A percentile compares a stretch with the other conserved stretches of the same genome.
Conservation (phyloP, 2,888 invertebrate genomes). For the Monopis laevigella region DNA sequence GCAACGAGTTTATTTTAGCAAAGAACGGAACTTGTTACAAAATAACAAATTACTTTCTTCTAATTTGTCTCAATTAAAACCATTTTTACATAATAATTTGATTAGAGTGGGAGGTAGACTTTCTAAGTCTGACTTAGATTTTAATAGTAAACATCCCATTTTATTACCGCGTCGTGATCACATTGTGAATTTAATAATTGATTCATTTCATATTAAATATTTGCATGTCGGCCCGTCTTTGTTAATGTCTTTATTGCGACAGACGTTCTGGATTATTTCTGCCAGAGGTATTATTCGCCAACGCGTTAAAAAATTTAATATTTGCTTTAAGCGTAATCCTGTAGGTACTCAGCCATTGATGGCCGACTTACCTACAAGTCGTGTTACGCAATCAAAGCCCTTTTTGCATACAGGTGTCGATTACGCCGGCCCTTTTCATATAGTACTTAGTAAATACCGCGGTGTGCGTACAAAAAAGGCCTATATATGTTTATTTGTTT, state of each 20-base stretch:
- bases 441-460: neutral
- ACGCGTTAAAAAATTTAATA: neutral
- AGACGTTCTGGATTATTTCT: neutral
- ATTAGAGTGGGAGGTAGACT: neutral
- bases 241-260: neutral
- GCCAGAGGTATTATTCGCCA: neutral
- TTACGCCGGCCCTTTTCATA: neutral
- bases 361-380: neutral
- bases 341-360: neutral
- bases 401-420: neutral
- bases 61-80: no score
- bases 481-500: neutral
- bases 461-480: neutral
- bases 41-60: no score
- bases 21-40: no score
- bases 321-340: neutral
- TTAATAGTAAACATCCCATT: neutral
- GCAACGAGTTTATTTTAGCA: no score
- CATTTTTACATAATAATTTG: no score
- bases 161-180: neutral
- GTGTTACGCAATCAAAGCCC: neutral
- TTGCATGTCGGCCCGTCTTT: neutral
- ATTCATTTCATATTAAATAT: neutral
- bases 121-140: neutral
- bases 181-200: neutral